Evolutionary conservation across 2,888 invertebrate genomes (phyloP), one percentile per base, ranked within the genome.

Genomic region (Smittia aterrima): DNA sequence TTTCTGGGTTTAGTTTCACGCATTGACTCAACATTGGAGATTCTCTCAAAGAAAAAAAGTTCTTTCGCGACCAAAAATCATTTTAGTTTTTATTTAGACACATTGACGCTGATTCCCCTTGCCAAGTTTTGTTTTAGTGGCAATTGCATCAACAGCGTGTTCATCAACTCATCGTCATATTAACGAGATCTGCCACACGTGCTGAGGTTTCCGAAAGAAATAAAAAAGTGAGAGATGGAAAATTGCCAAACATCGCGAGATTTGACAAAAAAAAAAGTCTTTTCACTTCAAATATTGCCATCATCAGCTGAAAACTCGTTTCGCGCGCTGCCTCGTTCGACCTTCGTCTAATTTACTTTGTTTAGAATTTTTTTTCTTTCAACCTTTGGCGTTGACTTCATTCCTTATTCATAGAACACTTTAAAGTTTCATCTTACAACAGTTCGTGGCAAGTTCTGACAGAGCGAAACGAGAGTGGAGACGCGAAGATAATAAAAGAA

Each of bases 281-380:
- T 38, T 38, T 38, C 38, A 38, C 9, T 38, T 38, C 6, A 38
- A 38, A 38, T 38, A 9, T 25, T 64, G 25, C 16, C 64, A 64
- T 64, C 16, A 24, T 64, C 64, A 64, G 64, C 64, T 64, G 64
- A 25, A 64, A 64, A 64, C 27, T 64, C 38, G 38, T 38, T 38
- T 38, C 9, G 38, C 38, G 4, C 38, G 38, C 9, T 38, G 38
- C 38, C 38, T 24, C 64, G 16, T 64, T 64, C 64, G 25, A 64
- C 64, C 64, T 64, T 64, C 32, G n/a, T 62, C 16, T 62, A 20
- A 1, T 62, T 64, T 16, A 27, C n/a, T 32, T 27, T 64, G 13
- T 25, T 13, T 13, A 13, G 62, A 24, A 18, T 25, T 11, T 20
- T 9, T 62, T 62, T 62, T 62, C n/a, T 27, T 38, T 38, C n/a